These are phyloP conservation scores for Ischnus inquisitorius DNA, from an alignment of 2,888 invertebrate genomes.

Conservation along the genomic window DNA sequence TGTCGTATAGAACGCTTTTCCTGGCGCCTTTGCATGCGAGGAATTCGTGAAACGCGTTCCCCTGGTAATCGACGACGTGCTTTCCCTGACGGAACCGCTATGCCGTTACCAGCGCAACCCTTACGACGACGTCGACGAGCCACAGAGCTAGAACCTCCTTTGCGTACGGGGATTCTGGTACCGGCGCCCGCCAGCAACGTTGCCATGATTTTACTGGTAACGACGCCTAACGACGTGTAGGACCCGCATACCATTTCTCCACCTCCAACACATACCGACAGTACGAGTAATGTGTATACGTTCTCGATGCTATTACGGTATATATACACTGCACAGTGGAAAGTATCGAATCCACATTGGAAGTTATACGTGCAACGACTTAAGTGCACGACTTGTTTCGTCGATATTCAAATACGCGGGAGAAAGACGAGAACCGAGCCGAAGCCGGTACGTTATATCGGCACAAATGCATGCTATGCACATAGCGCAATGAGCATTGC, in stretches of 20 bases:
- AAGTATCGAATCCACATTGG: constrained; percentile 36
- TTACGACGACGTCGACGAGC: constrained; percentile 42
- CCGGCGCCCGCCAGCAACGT: constrained; percentile 29
- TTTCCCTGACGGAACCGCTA: constrained; percentile 51
- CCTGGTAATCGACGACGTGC: constrained; percentile 64
- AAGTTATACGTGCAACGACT: constrained; percentile 5
- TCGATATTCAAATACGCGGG: constrained; percentile 40
- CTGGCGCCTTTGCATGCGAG: constrained; percentile 51
- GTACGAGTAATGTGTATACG: background rate
- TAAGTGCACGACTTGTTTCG: constrained; percentile 26
- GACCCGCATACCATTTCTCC: constrained; percentile 51
- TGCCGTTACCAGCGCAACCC: constrained; percentile 24
- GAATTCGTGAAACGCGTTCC: constrained; percentile 69
- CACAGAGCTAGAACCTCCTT: constrained; percentile 35
- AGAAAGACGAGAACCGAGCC: constrained; percentile 4
- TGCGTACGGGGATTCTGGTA: constrained; percentile 47
- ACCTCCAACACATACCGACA: constrained; percentile 23
- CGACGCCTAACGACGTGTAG: constrained; percentile 64
- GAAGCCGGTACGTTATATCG: background rate
- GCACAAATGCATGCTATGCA: background rate
- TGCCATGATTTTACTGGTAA: constrained; percentile 61
- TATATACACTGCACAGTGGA: constrained; percentile 1
- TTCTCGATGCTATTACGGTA: constrained; percentile 5
- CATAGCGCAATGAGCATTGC: background rate
- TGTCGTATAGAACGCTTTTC: constrained; percentile 18